Percentiles rank a stretch among this genome's conserved stretches.
Conservation (phyloP, 2,797 vertebrate species). For the Fistularia commersonii region DNA sequence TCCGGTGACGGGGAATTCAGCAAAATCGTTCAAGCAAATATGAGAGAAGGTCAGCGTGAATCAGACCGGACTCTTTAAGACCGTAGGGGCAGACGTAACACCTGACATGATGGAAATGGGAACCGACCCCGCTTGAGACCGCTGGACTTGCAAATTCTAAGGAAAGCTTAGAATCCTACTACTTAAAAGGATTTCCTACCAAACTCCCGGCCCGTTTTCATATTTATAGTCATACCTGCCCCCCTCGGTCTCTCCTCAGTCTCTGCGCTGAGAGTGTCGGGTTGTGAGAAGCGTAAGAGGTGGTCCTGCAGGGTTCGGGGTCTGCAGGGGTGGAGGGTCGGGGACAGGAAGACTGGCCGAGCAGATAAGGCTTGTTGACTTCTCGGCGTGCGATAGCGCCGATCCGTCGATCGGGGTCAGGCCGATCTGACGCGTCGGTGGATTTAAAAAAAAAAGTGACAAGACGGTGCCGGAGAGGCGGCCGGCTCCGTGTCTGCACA, state of each 20-base stretch:
- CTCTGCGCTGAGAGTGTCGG: not conserved
- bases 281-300: not conserved
- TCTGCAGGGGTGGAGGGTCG: slow-evolving; percentile 26
- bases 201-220: too few relatives aligned
- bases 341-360: slow-evolving; percentile 47
- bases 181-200: too few relatives aligned
- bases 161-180: too few relatives aligned
- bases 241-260: not conserved
- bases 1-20: too few relatives aligned
- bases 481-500: slow-evolving; percentile 1
- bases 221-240: too few relatives aligned
- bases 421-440: not conserved
- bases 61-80: too few relatives aligned
- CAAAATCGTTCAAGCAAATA: too few relatives aligned
- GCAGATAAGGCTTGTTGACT: slow-evolving; percentile 45
- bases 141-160: too few relatives aligned
- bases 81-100: too few relatives aligned
- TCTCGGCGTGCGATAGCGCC: slow-evolving; percentile 6
- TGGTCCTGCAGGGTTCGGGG: not conserved
- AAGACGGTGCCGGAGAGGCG: slow-evolving; percentile 6
- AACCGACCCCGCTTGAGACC: too few relatives aligned
- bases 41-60: too few relatives aligned
- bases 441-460: slow-evolving; percentile 1
- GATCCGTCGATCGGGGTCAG: slow-evolving; percentile 1
- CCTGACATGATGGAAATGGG: too few relatives aligned